A percentile compares a stretch with the other conserved stretches of the same genome.
Evolutionary conservation across 1,140 invertebrate genomes (phyloP).

Genomic region (Drosophila leontia): DNA sequence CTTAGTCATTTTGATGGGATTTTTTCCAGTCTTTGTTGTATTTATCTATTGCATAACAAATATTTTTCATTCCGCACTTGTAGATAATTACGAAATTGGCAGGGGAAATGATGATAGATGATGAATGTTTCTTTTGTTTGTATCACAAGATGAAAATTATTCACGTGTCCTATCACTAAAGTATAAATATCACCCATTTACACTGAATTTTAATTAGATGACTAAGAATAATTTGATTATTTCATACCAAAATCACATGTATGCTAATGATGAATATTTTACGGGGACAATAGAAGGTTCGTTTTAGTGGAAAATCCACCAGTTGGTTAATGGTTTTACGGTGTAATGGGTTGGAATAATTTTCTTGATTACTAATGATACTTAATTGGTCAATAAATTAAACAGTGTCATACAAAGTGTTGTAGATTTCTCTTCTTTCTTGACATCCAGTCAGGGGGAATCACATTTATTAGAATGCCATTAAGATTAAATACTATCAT

Average conservation of each 20-base stretch:
- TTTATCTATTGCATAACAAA: constrained; percentile 3
- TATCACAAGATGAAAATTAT: not conserved
- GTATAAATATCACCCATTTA: not conserved
- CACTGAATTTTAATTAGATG: constrained; percentile 2
- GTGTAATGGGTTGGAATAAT: not conserved
- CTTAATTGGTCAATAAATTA: constrained; percentile 14
- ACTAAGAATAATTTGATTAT: constrained; percentile 13
- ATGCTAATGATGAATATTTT: constrained; percentile 12
- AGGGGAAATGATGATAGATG: not conserved
- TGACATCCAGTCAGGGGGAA: not conserved
- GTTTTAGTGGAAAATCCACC: constrained; percentile 8
- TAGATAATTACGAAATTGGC: not conserved
- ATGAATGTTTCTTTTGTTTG: constrained; percentile 2
- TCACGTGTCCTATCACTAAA: not conserved
- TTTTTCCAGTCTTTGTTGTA: constrained; percentile 1
- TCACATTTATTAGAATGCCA: not conserved
- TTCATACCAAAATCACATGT: constrained; percentile 8
- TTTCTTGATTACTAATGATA: not conserved
- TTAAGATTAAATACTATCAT: not conserved
- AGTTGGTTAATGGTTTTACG: not conserved
- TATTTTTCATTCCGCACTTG: not conserved
- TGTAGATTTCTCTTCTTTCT: no score
- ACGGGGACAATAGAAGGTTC: constrained; percentile 5
- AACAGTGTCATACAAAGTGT: not conserved
- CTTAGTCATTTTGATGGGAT: not conserved